These are phyloP conservation scores for Coptodon bakossiorum DNA, from an alignment of 2,113 vertebrate genomes.

Conservation along the genomic window DNA sequence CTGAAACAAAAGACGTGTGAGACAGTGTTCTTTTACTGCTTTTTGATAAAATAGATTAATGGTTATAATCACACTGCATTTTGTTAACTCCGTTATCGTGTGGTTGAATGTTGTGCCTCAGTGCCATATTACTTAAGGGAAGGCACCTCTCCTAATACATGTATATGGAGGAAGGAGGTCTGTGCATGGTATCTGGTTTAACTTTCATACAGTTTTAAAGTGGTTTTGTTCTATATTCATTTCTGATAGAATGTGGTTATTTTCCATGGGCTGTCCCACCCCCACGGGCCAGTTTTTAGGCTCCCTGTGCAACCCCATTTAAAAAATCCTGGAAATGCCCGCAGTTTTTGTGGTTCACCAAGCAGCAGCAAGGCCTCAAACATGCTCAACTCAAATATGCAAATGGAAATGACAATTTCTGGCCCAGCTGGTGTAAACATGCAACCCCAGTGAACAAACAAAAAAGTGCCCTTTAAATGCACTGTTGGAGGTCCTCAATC, in stretches of 20 bases:
- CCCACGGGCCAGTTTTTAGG: neutral
- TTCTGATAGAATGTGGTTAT: neutral
- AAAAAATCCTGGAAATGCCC: neutral
- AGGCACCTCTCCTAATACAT: neutral
- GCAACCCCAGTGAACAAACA: neutral
- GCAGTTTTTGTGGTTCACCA: neutral
- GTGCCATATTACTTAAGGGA: neutral
- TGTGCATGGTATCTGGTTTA: neutral
- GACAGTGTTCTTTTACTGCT: neutral
- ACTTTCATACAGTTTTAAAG: neutral
- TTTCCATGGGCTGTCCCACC: neutral
- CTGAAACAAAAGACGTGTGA: neutral
- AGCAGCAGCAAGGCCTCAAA: neutral
- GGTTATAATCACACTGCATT: neutral
- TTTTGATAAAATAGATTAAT: neutral
- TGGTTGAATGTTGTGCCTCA: neutral
- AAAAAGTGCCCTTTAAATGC: neutral
- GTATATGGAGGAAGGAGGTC: neutral
- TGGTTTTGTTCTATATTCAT: neutral
- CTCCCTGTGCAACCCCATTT: neutral
- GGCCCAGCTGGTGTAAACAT: neutral
- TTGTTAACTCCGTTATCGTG: neutral
- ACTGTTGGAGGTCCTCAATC: neutral
- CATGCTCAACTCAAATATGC: neutral
- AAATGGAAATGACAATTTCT: neutral